Conservation (phyloP, 2,888 invertebrate genomes). For the Unio delphinus region DNA sequence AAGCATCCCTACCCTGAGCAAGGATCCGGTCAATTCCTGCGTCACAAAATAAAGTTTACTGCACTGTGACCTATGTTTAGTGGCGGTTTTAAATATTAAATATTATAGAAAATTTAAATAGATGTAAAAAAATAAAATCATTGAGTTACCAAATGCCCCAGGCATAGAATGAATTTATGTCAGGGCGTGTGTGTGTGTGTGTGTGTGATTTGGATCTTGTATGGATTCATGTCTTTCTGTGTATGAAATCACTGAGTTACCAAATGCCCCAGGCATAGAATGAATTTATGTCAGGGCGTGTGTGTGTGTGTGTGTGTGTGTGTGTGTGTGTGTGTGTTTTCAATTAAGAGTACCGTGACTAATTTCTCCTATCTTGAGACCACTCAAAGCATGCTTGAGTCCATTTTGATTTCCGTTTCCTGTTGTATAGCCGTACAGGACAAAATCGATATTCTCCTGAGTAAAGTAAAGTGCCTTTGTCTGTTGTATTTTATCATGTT, state of each 20-base stretch:
- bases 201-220: no score
- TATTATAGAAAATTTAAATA: no score
- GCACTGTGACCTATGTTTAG: no score
- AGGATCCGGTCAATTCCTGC: conserved; percentile 49
- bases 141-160: neutral
- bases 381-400: conserved; percentile 54
- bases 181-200: no score
- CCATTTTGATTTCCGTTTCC: conserved; percentile 22
- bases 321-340: neutral
- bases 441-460: conserved; percentile 55
- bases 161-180: no score
- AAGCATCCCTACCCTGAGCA: conserved; percentile 21
- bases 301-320: neutral
- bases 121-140: neutral
- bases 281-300: no score
- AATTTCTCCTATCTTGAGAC: conserved; percentile 53
- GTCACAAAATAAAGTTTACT: neutral
- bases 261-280: neutral
- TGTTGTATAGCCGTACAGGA: conserved; percentile 53
- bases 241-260: neutral
- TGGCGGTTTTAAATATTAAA: no score
- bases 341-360: conserved; percentile 37
- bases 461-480: conserved; percentile 32
- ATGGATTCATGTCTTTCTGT: no score
- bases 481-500: no score